Conservation (phyloP, 2,113 vertebrate genomes). For the Pipra filicauda region DNA sequence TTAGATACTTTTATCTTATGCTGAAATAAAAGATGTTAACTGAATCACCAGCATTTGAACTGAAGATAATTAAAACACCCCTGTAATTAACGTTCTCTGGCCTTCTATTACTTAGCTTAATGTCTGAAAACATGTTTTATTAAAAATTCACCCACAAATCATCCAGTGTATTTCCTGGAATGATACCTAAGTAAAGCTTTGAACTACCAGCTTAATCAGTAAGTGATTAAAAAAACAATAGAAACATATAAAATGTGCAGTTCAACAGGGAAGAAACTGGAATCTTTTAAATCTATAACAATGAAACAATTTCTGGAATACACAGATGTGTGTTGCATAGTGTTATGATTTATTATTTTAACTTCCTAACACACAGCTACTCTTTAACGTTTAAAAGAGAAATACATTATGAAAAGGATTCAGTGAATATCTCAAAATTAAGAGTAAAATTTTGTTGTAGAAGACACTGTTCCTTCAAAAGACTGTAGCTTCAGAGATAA, state of each 20-base stretch:
- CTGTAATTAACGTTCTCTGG: background rate
- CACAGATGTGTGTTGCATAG: background rate
- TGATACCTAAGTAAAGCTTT: background rate
- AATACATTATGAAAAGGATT: background rate
- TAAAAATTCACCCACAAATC: background rate
- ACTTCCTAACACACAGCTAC: background rate
- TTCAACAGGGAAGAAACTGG: background rate
- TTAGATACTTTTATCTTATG: background rate
- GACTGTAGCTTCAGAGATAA: background rate
- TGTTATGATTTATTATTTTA: background rate
- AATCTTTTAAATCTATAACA: background rate
- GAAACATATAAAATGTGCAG: background rate
- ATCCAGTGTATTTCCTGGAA: background rate
- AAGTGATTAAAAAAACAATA: background rate
- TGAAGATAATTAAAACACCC: background rate
- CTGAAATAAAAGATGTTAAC: background rate
- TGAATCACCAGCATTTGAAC: background rate
- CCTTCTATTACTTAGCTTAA: background rate
- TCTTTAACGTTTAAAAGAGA: background rate
- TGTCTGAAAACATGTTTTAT: background rate
- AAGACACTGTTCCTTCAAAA: background rate
- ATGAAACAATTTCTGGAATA: background rate
- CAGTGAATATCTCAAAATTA: background rate
- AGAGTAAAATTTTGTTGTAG: background rate
- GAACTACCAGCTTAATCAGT: background rate